A percentile compares a stretch with the other conserved stretches of the same genome.
Conservation (phyloP, 2,797 vertebrate genomes). For the Synanceia verrucosa region DNA sequence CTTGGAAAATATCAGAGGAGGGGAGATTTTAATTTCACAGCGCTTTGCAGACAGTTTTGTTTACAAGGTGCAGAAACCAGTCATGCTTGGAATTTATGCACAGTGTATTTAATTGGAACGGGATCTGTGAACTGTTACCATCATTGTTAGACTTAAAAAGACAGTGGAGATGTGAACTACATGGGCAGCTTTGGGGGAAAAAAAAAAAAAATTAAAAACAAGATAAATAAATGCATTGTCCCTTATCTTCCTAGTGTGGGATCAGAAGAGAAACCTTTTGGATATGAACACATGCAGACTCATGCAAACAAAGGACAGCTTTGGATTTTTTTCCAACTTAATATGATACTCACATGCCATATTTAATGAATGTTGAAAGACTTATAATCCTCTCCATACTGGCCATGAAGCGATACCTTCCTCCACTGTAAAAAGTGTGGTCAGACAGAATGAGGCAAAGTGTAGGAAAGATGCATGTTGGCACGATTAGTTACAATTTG, state of each 20-base stretch:
- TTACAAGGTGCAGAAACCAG: conserved; percentile 31
- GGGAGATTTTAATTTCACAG: conserved; percentile 52
- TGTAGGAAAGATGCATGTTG: neutral
- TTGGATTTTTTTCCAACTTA: neutral
- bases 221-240: neutral
- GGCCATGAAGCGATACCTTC: neutral
- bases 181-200: neutral
- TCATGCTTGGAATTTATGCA: conserved; percentile 36
- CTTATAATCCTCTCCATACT: neutral
- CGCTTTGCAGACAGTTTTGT: conserved; percentile 40
- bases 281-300: neutral
- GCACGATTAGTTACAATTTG: neutral
- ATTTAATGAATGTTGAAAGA: neutral
- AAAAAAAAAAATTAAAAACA: neutral
- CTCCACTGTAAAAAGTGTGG: neutral
- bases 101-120: conserved; percentile 46
- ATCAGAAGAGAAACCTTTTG: neutral
- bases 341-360: neutral
- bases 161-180: neutral
- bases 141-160: conserved; percentile 33
- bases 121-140: conserved; percentile 34
- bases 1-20: conserved; percentile 13
- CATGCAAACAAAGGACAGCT: neutral
- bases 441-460: neutral
- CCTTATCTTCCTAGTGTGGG: neutral